Percentiles rank a stretch among this genome's conserved stretches.
These are phyloP conservation scores for Leptestheria dahalacensis DNA, from an alignment of 1,140 invertebrate species.

Conservation along the genomic window DNA sequence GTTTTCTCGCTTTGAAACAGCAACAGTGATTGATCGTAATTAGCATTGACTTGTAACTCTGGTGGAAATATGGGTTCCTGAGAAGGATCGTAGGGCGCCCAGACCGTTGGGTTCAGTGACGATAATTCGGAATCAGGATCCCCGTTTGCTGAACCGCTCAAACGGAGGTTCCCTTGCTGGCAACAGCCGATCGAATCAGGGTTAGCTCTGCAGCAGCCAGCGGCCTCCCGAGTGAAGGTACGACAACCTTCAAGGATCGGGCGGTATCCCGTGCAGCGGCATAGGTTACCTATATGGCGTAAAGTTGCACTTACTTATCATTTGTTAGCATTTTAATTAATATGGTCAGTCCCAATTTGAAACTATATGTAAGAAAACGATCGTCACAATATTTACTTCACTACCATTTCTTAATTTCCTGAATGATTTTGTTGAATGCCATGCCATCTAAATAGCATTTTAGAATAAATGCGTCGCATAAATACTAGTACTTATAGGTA, in stretches of 20 bases:
- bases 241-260: conserved; percentile 77
- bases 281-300: conserved; percentile 70
- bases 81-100: conserved; percentile 57
- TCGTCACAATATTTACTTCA: no score
- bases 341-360: not conserved
- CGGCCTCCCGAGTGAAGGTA: conserved; percentile 64
- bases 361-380: not conserved
- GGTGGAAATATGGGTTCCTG: conserved; percentile 92
- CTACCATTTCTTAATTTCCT: not conserved
- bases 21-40: conserved; percentile 46
- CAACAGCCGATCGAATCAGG: conserved; percentile 33
- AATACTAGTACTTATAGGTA: no score
- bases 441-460: no score
- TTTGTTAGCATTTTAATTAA: no score
- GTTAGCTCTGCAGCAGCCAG: conserved; percentile 20
- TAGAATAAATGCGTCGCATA: no score
- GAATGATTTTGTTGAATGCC: not conserved
- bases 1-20: conserved; percentile 49
- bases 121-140: no score
- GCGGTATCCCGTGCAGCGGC: conserved; percentile 78
- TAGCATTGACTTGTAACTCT: no score
- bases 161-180: no score
- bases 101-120: no score
- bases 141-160: no score
- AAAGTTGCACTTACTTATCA: no score